Evolutionary conservation across 1,140 invertebrate genomes (phyloP).

Genomic region (Drosophila rufa): DNA sequence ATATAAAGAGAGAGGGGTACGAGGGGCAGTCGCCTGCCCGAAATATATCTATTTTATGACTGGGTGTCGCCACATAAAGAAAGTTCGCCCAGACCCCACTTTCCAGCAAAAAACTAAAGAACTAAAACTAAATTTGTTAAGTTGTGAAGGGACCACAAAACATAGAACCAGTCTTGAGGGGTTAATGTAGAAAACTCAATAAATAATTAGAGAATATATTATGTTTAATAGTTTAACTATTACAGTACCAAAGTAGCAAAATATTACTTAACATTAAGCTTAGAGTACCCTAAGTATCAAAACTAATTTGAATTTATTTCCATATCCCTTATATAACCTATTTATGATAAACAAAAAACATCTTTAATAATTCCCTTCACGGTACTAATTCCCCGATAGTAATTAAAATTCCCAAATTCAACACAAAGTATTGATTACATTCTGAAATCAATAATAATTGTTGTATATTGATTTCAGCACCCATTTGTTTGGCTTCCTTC

Average conservation of each 20-base stretch:
- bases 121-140: neutral
- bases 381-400: too few relatives aligned
- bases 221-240: neutral
- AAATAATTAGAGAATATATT: too few relatives aligned
- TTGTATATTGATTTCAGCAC: conserved; percentile 32
- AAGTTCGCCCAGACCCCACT: conserved; percentile 18
- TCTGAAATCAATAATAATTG: conserved; percentile 33
- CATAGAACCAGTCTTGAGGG: neutral
- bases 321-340: too few relatives aligned
- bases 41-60: conserved; percentile 45
- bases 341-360: neutral
- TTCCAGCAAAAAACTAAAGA: conserved; percentile 11
- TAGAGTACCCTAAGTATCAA: too few relatives aligned
- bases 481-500: conserved; percentile 33
- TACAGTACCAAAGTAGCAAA: neutral
- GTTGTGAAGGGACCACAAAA: neutral
- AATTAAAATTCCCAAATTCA: neutral
- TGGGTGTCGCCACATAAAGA: conserved; percentile 44
- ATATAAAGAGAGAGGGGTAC: neutral
- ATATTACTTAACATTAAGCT: too few relatives aligned
- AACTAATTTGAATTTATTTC: too few relatives aligned
- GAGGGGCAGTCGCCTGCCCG: conserved; percentile 20
- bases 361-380: neutral
- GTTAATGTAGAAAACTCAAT: neutral
- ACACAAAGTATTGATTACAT: conserved; percentile 11